Percentiles rank a stretch among this genome's conserved stretches.
Conservation (phyloP, 2,888 invertebrate species). For the Diadegma fenestrale region DNA sequence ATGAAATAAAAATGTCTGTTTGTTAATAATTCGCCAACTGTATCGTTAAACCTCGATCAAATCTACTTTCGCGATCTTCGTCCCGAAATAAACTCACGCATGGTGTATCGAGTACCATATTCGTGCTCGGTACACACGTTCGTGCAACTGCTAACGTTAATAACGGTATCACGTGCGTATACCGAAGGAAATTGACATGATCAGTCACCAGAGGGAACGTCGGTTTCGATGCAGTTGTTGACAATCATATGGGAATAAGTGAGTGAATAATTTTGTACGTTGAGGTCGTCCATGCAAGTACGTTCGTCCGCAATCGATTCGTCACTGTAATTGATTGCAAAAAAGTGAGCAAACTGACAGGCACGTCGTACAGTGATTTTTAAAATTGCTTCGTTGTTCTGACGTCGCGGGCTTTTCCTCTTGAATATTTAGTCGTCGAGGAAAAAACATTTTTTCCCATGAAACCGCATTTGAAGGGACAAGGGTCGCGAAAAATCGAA, state of each 20-base stretch:
- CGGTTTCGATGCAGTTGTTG: conserved; percentile 40
- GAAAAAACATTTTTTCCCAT: not conserved
- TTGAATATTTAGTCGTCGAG: not conserved
- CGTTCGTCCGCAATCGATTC: conserved; percentile 23
- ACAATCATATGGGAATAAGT: conserved; percentile 41
- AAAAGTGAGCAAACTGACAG: not conserved
- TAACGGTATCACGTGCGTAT: conserved; percentile 69
- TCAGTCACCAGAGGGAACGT: conserved; percentile 37
- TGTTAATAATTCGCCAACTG: not conserved
- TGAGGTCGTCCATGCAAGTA: conserved; percentile 12
- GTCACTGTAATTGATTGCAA: conserved; percentile 6
- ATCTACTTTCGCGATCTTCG: conserved; percentile 42
- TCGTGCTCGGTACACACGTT: conserved; percentile 43
- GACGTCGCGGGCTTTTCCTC: not conserved
- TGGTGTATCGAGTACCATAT: not conserved
- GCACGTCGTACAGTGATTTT: not conserved
- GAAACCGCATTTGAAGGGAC: not conserved
- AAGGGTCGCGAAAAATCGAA: not conserved
- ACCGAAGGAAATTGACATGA: conserved; percentile 55
- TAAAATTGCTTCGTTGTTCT: too few species aligned
- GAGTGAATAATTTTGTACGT: conserved; percentile 28
- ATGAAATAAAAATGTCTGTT: not conserved
- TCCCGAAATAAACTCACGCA: conserved; percentile 1
- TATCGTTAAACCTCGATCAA: conserved; percentile 56
- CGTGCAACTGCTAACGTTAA: conserved; percentile 43